Evolutionary conservation across 2,113 vertebrate genomes (phyloP), one percentile per base, ranked within the genome.

Genomic region (Anoura caudifer): DNA sequence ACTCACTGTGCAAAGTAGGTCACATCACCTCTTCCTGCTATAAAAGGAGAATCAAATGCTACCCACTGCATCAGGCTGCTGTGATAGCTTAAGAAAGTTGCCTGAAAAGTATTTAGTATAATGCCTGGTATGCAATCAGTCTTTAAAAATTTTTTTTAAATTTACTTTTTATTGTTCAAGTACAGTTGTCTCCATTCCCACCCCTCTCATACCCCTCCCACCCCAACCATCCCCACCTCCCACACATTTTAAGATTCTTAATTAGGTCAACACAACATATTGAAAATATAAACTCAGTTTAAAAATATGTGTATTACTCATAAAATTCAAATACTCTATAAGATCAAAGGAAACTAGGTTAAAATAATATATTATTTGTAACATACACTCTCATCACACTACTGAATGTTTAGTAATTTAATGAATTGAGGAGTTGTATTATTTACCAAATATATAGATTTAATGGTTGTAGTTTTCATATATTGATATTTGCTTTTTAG

Each of bases 281-380:
- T 90, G 31, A 38, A 86, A 94, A 92, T 86, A 73, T 79, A 92
- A 96, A 86, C 20, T 73, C 41, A 72, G 72, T 88, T 92, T 50
- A 95, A 95, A 97, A 92, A 92, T 94, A 47, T 94, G 50, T 87
- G 31, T 95, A 56, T 52, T 69, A 92, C 52, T 79, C 86, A 70
- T 89, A 79, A 92, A 94, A 82, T 82, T 90, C 67, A 79, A 86
- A 83, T 88, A 63, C 36, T 82, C 14, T 63, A 3, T 94, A 79
- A 36, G 36, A 81, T 84, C 41, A 92, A 80, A 87, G 54, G 17
- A 80, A 92, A 56, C 26, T n/a, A 90, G 33, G 16, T 77, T 87
- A 52, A 92, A 69, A 82, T 73, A 84, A 86, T 92, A 69, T 7
- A 59, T 43, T 69, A 87, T 93, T 85, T 95, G 22, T 73, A 91